Conservation (phyloP, 2,797 vertebrate genomes). For the Catostomus latipinnis region DNA sequence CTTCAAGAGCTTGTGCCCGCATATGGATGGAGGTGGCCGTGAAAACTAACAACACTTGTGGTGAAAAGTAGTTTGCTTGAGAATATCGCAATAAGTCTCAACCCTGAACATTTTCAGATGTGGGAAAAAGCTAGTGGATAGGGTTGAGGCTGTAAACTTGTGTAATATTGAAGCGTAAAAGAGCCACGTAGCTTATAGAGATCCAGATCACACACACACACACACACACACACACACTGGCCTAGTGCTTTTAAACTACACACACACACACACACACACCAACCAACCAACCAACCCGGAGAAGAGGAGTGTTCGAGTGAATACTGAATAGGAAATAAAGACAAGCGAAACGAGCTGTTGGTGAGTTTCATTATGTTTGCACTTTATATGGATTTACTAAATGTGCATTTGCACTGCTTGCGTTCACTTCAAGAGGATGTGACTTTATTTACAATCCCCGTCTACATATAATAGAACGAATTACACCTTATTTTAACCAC, state of each 20-base stretch:
- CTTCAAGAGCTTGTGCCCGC: conserved; percentile 50
- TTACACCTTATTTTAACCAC: background rate
- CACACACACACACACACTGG: conserved; percentile 64
- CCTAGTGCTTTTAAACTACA: conserved; percentile 49
- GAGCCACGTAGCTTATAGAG: conserved; percentile 50
- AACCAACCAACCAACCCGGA: background rate
- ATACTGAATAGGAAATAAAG: background rate
- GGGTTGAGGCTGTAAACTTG: conserved; percentile 27
- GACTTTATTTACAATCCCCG: background rate
- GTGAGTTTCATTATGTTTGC: conserved; percentile 48
- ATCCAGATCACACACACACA: conserved; percentile 68
- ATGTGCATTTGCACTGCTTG: background rate
- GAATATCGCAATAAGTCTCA: background rate
- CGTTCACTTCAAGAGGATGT: background rate
- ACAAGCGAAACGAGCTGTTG: conserved; percentile 61
- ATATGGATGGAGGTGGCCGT: conserved; percentile 44
- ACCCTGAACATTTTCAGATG: conserved; percentile 11
- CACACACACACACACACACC: no score
- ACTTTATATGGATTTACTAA: conserved; percentile 7
- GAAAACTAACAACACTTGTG: conserved; percentile 36
- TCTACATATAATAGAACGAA: background rate
- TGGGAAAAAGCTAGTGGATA: conserved; percentile 13
- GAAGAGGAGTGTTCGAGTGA: conserved; percentile 11
- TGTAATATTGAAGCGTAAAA: conserved; percentile 30
- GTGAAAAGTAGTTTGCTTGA: conserved; percentile 39